Evolutionary conservation across 2,888 invertebrate species (phyloP).

Genomic region (Hirudinaria manillensis): DNA sequence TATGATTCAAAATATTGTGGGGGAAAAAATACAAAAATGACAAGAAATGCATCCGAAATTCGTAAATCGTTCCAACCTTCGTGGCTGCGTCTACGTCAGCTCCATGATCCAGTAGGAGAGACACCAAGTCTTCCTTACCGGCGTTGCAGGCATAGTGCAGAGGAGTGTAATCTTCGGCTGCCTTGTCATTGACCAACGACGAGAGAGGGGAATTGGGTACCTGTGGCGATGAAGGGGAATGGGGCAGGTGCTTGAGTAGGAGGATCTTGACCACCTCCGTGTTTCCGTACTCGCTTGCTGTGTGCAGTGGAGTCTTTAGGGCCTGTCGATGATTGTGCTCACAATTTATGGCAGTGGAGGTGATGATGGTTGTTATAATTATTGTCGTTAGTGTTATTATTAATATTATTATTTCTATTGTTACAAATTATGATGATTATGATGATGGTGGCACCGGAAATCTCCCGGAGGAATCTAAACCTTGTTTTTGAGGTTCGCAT

Average conservation of each 20-base stretch:
- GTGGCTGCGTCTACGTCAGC: slow-evolving; percentile 84
- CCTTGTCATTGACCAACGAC: neutral
- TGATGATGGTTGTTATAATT: no score
- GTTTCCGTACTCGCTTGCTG: neutral
- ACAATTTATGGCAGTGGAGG: neutral
- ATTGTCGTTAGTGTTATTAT: no score
- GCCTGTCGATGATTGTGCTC: slow-evolving; percentile 42
- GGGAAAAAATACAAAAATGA: no score
- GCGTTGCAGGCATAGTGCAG: slow-evolving; percentile 81
- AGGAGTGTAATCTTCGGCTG: slow-evolving; percentile 70
- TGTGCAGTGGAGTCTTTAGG: slow-evolving; percentile 85
- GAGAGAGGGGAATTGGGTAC: neutral
- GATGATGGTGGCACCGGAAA: no score
- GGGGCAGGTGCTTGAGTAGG: neutral
- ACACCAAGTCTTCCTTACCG: slow-evolving; percentile 95
- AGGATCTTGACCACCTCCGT: neutral
- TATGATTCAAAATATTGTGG: no score
- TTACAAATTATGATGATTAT: no score
- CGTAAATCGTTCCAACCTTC: slow-evolving; percentile 65
- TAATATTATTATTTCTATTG: no score
- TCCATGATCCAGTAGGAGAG: slow-evolving; percentile 87
- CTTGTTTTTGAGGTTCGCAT: neutral
- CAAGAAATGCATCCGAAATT: no score
- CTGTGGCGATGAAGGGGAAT: neutral
- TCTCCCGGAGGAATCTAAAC: neutral